phyloP scores from a whole-genome alignment of 2,888 invertebrate species.

The Eupeodes luniger region DNA sequence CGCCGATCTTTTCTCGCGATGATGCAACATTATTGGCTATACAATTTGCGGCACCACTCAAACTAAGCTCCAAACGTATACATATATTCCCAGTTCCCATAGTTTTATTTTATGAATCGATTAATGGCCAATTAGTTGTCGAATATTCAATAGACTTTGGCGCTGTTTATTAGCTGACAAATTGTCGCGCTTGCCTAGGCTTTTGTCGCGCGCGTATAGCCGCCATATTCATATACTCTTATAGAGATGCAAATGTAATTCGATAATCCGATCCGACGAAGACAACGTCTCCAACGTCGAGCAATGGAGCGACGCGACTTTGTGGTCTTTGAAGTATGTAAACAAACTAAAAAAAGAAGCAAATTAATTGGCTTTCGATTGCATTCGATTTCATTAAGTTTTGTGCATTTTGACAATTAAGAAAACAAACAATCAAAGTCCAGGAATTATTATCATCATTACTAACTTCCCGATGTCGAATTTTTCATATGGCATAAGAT shows the following conservation, averaged over 20 bases:
- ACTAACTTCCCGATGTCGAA: slow-evolving; percentile 48
- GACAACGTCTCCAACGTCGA: too few species aligned
- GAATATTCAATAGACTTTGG: slow-evolving; percentile 64
- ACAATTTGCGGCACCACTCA: slow-evolving; percentile 31
- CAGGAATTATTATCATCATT: slow-evolving; percentile 12
- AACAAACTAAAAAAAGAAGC: slow-evolving; percentile 21
- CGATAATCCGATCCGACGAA: slow-evolving; percentile 19
- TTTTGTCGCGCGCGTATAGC: neutral
- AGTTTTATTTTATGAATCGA: slow-evolving; percentile 57
- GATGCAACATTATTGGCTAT: slow-evolving; percentile 49
- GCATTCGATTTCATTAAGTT: slow-evolving; percentile 65
- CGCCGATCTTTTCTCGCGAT: slow-evolving; percentile 14
- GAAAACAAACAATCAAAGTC: neutral
- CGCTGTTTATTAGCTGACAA: slow-evolving; percentile 56
- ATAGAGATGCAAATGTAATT: slow-evolving; percentile 51
- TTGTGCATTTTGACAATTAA: slow-evolving; percentile 24
- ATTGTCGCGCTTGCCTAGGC: slow-evolving; percentile 49
- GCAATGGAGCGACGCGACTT: too few species aligned
- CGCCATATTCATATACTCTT: slow-evolving; percentile 7
- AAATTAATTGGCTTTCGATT: slow-evolving; percentile 72
- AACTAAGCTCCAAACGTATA: neutral
- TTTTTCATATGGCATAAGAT: slow-evolving; percentile 19
- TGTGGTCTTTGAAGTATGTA: slow-evolving; percentile 6
- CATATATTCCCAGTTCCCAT: slow-evolving; percentile 44
- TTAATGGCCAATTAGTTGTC: slow-evolving; percentile 75